Evolutionary conservation across 2,113 vertebrate genomes (phyloP).

Genomic region (Seriola rivoliana): DNA sequence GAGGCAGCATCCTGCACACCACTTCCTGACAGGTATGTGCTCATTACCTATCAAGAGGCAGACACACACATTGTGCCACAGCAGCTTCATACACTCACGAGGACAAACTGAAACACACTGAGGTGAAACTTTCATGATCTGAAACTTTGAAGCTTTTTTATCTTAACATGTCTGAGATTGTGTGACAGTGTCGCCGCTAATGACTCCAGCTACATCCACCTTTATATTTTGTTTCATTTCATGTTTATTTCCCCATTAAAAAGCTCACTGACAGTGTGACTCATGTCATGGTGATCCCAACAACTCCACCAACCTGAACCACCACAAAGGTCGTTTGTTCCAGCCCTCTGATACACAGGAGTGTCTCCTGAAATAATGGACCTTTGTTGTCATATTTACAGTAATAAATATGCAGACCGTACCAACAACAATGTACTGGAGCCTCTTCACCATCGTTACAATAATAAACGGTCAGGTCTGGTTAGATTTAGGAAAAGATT

Average conservation of each 20-base stretch:
- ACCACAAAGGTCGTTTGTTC: too few species aligned
- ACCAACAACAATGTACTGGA: too few species aligned
- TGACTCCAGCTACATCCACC: neutral
- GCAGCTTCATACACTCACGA: neutral
- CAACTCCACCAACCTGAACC: too few species aligned
- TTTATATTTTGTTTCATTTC: neutral
- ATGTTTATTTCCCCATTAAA: neutral
- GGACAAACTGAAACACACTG: neutral
- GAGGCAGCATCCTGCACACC: conserved; percentile 62
- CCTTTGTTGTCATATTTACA: too few species aligned
- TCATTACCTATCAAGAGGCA: conserved; percentile 42
- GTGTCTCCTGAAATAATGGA: too few species aligned
- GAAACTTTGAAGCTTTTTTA: neutral
- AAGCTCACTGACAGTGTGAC: neutral
- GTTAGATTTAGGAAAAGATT: too few species aligned
- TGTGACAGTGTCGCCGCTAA: neutral
- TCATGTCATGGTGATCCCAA: neutral
- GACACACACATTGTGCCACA: conserved; percentile 12
- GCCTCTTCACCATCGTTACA: too few species aligned
- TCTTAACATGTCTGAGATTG: neutral
- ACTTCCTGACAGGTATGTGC: conserved; percentile 66
- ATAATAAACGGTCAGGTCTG: too few species aligned
- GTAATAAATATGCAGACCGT: too few species aligned
- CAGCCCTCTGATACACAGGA: too few species aligned
- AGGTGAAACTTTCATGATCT: conserved; percentile 19